Percentiles rank a stretch among this genome's conserved stretches.
Conservation (phyloP, 2,113 vertebrate species). For the Petroica traversi region DNA sequence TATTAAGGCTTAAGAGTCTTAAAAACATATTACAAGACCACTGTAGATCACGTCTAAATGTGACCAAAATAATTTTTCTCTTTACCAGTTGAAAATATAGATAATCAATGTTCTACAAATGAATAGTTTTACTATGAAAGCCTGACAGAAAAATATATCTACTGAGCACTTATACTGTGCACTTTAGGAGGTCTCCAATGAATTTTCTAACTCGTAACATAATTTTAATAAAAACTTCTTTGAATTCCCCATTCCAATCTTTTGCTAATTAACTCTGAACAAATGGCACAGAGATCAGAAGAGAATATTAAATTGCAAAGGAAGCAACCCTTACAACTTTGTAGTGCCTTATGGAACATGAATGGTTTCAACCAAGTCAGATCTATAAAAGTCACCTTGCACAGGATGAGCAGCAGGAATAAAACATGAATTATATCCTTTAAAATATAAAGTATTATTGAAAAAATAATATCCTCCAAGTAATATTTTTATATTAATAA, state of each 20-base stretch:
- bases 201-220: constrained; percentile 16
- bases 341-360: constrained; percentile 14
- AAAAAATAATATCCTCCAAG: neutral
- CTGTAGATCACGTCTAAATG: neutral
- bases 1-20: neutral
- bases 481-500: neutral
- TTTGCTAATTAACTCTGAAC: constrained; percentile 56
- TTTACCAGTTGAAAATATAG: neutral
- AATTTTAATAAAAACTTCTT: constrained; percentile 49
- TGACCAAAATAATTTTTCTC: neutral
- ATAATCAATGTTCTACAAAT: neutral
- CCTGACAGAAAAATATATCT: constrained; percentile 3
- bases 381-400: neutral
- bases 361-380: constrained; percentile 5
- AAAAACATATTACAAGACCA: neutral
- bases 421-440: neutral
- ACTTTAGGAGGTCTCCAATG: neutral
- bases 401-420: neutral
- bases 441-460: neutral
- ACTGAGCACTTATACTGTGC: neutral
- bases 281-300: constrained; percentile 48
- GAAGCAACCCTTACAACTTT: constrained; percentile 13
- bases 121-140: constrained; percentile 33
- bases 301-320: constrained; percentile 58
- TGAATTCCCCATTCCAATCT: constrained; percentile 14